Percentiles rank a stretch among this genome's conserved stretches.
phyloP scores from a whole-genome alignment of 2,888 invertebrate species.

The Cephus sareptanus region DNA sequence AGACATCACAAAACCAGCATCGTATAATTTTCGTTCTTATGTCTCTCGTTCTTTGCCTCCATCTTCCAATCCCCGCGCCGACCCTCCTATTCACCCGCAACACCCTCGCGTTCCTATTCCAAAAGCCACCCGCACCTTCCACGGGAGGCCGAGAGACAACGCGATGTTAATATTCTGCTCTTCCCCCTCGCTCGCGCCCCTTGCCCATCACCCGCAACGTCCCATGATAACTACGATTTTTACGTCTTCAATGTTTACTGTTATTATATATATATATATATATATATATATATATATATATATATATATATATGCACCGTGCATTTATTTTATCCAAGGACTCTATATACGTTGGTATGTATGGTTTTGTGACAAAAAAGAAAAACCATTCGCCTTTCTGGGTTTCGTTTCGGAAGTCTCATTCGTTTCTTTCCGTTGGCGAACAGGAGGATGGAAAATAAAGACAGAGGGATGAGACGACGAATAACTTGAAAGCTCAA shows the following conservation, averaged over 20 bases:
- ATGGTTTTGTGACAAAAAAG: background rate
- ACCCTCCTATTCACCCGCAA: background rate
- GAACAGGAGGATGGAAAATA: background rate
- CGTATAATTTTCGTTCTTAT: background rate
- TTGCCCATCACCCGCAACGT: background rate
- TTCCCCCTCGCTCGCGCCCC: background rate
- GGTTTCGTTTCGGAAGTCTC: background rate
- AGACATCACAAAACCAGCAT: background rate
- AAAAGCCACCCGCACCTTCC: background rate
- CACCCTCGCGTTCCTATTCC: background rate
- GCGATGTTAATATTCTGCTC: background rate
- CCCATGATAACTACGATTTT: background rate
- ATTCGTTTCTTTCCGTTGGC: background rate
- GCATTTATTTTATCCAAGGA: background rate
- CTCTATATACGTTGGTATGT: background rate
- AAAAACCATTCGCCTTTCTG: background rate
- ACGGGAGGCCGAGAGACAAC: background rate
- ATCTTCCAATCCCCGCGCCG: background rate
- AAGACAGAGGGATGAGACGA: background rate
- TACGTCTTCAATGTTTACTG: background rate
- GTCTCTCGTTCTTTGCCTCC: background rate
- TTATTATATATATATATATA: background rate
- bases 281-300: too few species aligned
- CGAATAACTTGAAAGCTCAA: background rate
- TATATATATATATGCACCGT: too few species aligned